These are phyloP conservation scores for Caloenas nicobarica DNA, from an alignment of 2,113 vertebrate genomes.

Conservation along the genomic window DNA sequence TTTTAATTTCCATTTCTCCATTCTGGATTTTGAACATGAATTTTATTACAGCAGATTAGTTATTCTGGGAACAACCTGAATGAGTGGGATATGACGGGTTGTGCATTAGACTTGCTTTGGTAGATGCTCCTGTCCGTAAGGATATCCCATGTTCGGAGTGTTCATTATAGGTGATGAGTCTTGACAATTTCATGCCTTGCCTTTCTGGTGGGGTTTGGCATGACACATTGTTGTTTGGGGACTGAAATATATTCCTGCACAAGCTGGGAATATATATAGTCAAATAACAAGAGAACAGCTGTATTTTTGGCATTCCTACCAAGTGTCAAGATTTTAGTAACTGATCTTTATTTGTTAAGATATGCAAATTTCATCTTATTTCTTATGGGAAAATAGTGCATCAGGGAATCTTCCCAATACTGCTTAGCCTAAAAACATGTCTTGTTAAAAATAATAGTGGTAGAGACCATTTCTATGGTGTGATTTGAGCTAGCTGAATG, in stretches of 20 bases:
- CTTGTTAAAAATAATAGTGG: background rate
- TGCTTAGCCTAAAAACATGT: background rate
- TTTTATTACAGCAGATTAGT: background rate
- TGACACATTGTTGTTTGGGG: background rate
- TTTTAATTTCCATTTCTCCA: background rate
- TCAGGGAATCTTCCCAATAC: background rate
- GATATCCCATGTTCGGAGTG: background rate
- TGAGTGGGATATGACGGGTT: background rate
- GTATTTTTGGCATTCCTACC: background rate
- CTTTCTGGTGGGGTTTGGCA: background rate
- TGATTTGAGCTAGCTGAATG: background rate
- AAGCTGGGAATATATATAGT: background rate
- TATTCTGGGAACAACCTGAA: background rate
- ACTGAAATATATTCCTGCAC: background rate
- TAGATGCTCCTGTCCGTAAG: background rate
- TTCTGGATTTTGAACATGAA: background rate
- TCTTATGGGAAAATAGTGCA: background rate
- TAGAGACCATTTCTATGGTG: background rate
- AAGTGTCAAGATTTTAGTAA: background rate
- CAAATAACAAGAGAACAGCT: background rate
- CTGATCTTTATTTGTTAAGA: background rate
- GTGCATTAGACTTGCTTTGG: background rate
- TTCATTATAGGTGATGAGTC: background rate
- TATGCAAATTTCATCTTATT: fast-evolving
- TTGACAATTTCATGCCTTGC: background rate